phyloP scores from a whole-genome alignment of 2,888 invertebrate genomes.

The Dendrolimus houi region DNA sequence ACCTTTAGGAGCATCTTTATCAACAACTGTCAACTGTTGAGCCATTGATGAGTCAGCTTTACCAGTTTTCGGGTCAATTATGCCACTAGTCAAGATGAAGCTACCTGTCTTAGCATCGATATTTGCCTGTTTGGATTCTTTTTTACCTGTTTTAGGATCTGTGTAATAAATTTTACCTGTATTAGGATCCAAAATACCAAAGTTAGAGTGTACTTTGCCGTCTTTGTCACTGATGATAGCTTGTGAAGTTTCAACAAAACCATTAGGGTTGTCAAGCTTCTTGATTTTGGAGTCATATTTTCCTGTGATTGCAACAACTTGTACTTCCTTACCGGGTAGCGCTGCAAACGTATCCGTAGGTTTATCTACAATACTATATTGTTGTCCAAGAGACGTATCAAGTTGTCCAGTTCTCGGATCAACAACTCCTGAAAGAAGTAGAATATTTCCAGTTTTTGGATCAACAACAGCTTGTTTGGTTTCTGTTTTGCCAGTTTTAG shows the following conservation, averaged over 20 bases:
- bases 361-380: conserved; percentile 78
- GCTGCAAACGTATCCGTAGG: conserved; percentile 63
- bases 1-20: conserved; percentile 60
- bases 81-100: conserved; percentile 75
- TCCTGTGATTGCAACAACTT: conserved; percentile 76
- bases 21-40: conserved; percentile 64
- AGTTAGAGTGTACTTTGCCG: conserved; percentile 80
- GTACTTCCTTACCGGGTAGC: conserved; percentile 65
- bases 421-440: conserved; percentile 69
- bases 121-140: conserved; percentile 77
- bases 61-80: conserved; percentile 78
- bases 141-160: conserved; percentile 77
- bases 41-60: conserved; percentile 81
- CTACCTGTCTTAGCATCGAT: conserved; percentile 75
- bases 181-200: conserved; percentile 78
- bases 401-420: conserved; percentile 77
- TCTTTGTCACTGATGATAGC: conserved; percentile 81
- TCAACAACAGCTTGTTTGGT: conserved; percentile 60
- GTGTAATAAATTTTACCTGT: conserved; percentile 76
- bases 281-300: conserved; percentile 78
- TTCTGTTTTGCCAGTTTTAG: conserved; percentile 62
- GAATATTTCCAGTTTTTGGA: conserved; percentile 70
- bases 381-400: conserved; percentile 74
- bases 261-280: conserved; percentile 75
- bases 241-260: conserved; percentile 68